Base-by-base conservation (phyloP, 2,888 invertebrate species). In the Heliconius cydno region DNA sequence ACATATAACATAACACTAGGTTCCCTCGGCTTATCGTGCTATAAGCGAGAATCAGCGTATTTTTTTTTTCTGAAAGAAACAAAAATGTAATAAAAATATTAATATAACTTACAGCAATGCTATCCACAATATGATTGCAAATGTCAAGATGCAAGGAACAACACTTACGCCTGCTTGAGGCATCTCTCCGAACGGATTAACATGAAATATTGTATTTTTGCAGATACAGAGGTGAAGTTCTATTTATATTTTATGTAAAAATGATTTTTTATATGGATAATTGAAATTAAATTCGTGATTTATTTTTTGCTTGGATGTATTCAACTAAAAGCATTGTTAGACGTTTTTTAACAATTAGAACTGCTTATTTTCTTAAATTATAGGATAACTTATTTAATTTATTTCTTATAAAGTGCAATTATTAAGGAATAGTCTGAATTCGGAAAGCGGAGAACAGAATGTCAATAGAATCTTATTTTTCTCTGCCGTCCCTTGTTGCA, bases 91-190 rank as follows among this genome's bases (percentile, higher is more conserved):
- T 63, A 63, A 41, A 41, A 41, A 12, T 71, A 19, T 28, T 46
- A 19, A 3, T 46, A 71, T 71, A 15, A 52, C 19, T 72, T 77
- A 30, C 88, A 98, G 96, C 93, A 96, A 87, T 98, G 98, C 85
- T 93, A 94, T 34, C 89, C 91, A 6, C 95, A 96, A 15, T 96
- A 96, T 82, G 96, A 96, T 71, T 98, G 98, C 90, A 98, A 98
- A 85, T 98, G 98, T 87, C 97, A 98, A 88, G 98, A 98, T 90
- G 92, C 97, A 0, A 95, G 91, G 85, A 98, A 98, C 89, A 98
- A 98, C 88, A 98, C 98, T 0, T 98, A 96, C 86, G 94, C 95
- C 0, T 98, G 98, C 86, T 87, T 98, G n/a, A 91, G 98, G 52
- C 96, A 96, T 85, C 89, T 98, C 73, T 95, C 96, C 0, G 86